A percentile compares a stretch with the other conserved stretches of the same genome.
These are phyloP conservation scores for Catocala nupta DNA, from an alignment of 2,888 invertebrate species.

Conservation along the genomic window DNA sequence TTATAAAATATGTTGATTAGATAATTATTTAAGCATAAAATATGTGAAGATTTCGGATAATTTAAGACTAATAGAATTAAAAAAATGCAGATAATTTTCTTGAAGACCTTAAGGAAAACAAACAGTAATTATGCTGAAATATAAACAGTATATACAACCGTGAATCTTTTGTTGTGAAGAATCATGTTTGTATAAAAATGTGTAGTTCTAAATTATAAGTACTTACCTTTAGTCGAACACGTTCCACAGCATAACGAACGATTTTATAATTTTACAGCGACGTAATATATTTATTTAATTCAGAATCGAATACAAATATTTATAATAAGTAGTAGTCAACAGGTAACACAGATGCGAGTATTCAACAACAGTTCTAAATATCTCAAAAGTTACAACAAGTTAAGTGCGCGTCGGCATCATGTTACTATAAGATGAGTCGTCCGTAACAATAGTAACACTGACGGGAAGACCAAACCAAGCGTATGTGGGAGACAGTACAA, in stretches of 20 bases:
- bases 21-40: too few relatives aligned
- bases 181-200: neutral
- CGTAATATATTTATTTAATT: constrained; percentile 67
- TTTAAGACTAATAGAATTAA: too few relatives aligned
- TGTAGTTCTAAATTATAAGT: neutral
- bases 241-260: constrained; percentile 53
- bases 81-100: too few relatives aligned
- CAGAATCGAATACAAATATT: constrained; percentile 71
- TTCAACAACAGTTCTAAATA: constrained; percentile 83
- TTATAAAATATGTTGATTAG: too few relatives aligned
- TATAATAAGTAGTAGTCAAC: constrained; percentile 81
- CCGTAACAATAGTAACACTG: constrained; percentile 79
- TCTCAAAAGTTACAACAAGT: constrained; percentile 84
- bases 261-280: constrained; percentile 69
- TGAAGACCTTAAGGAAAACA: too few relatives aligned
- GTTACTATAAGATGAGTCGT: constrained; percentile 62
- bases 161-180: too few relatives aligned
- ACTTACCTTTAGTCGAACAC: constrained; percentile 66
- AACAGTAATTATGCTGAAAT: too few relatives aligned
- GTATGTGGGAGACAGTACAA: constrained; percentile 66
- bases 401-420: constrained; percentile 67
- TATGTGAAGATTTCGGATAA: too few relatives aligned
- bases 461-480: constrained; percentile 74
- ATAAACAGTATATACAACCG: too few relatives aligned
- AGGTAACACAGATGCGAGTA: constrained; percentile 85